phyloP scores from a whole-genome alignment of 2,888 invertebrate species.

The Tetrapedia diversipes region DNA sequence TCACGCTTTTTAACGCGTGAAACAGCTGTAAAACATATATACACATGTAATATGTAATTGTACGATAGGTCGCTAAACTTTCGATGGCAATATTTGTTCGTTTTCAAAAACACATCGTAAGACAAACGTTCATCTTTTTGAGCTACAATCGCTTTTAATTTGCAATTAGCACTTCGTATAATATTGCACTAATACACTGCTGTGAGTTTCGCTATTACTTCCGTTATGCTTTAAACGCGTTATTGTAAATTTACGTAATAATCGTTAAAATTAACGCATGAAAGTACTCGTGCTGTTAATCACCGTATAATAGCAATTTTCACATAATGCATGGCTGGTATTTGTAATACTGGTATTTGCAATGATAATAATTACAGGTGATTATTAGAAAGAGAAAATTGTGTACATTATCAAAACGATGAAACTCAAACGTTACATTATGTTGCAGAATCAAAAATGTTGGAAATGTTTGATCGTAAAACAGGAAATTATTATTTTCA shows the following conservation, averaged over 20 bases:
- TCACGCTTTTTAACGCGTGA: not conserved
- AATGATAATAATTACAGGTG: not conserved
- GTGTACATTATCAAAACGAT: not conserved
- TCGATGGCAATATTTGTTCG: not conserved
- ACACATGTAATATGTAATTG: not conserved
- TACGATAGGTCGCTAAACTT: constrained; percentile 6
- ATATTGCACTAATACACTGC: too few relatives aligned
- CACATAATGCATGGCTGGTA: not conserved
- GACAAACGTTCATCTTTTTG: not conserved
- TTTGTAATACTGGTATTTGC: not conserved
- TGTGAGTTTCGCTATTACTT: too few relatives aligned
- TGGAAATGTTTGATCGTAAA: not conserved
- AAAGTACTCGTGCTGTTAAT: not conserved
- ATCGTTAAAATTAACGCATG: not conserved
- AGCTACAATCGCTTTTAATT: not conserved
- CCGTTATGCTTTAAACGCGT: too few relatives aligned
- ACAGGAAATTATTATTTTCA: not conserved
- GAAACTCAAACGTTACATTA: not conserved
- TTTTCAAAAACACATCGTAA: not conserved
- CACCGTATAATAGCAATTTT: not conserved
- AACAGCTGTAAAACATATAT: not conserved
- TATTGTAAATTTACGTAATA: not conserved
- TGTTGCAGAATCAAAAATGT: too few relatives aligned
- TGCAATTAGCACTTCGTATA: too few relatives aligned
- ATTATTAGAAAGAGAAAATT: not conserved